Conservation (phyloP, 2,888 invertebrate genomes). For the Nowickia ferox region DNA sequence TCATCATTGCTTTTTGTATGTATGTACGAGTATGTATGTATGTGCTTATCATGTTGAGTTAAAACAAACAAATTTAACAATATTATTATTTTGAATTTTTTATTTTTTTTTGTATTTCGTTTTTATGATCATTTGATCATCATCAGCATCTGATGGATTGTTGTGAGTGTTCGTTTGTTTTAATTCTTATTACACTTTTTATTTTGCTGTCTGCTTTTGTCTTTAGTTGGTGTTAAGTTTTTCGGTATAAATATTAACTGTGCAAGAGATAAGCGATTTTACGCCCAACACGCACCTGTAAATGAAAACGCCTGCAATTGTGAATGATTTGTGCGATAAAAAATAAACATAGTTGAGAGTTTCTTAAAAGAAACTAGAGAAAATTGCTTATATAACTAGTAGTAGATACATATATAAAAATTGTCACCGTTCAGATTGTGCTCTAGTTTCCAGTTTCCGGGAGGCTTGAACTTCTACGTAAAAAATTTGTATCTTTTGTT, state of each 20-base stretch:
- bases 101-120: background rate
- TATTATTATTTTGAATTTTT: background rate
- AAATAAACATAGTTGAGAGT: constrained; percentile 13
- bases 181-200: constrained; percentile 13
- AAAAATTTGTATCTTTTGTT: too few relatives aligned
- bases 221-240: constrained; percentile 65
- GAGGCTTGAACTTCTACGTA: too few relatives aligned
- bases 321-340: constrained; percentile 27
- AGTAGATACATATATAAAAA: too few relatives aligned
- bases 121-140: constrained; percentile 36
- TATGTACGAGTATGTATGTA: too few relatives aligned
- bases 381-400: background rate
- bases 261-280: constrained; percentile 70
- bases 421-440: too few relatives aligned
- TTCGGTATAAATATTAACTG: constrained; percentile 69
- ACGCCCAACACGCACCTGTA: constrained; percentile 72
- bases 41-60: constrained; percentile 32
- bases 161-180: constrained; percentile 52
- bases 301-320: constrained; percentile 5
- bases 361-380: background rate
- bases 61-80: constrained; percentile 41
- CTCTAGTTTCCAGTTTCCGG: too few relatives aligned
- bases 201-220: constrained; percentile 11
- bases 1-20: background rate
- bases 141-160: constrained; percentile 57